A percentile compares a stretch with the other conserved stretches of the same genome.
Conservation (phyloP, 2,888 invertebrate genomes). For the Macrophya alboannulata region DNA sequence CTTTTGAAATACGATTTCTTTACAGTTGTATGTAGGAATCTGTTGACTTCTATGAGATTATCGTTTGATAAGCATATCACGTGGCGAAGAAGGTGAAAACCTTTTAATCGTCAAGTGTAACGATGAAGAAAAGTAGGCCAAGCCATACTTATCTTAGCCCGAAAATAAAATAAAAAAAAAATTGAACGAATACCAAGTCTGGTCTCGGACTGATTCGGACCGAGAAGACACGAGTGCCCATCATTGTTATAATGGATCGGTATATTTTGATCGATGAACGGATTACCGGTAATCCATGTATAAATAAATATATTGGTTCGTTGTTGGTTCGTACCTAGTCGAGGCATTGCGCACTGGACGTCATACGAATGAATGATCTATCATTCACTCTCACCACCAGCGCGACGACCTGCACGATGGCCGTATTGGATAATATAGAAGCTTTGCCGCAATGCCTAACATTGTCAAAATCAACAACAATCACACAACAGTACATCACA, state of each 20-base stretch:
- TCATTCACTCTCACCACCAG: constrained; percentile 45
- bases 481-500: background rate
- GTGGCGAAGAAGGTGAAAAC: constrained; percentile 16
- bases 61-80: constrained; percentile 6
- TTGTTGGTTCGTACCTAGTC: constrained; percentile 57
- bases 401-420: background rate
- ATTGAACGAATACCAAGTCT: background rate
- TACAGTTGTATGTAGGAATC: background rate
- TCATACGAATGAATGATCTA: constrained; percentile 57
- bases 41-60: constrained; percentile 27
- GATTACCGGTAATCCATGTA: constrained; percentile 58
- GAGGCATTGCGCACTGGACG: constrained; percentile 54
- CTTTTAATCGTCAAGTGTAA: constrained; percentile 23
- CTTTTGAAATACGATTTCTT: background rate
- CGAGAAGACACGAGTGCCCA: constrained; percentile 57
- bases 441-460: constrained; percentile 20
- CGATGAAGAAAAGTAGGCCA: constrained; percentile 11
- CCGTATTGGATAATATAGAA: constrained; percentile 38
- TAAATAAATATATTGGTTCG: constrained; percentile 59
- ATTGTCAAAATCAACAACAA: constrained; percentile 40
- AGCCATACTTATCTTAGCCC: constrained; percentile 7
- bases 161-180: background rate
- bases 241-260: constrained; percentile 58
- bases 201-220: background rate
- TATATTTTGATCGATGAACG: constrained; percentile 58